These are phyloP conservation scores for Mythimna pallens DNA, from an alignment of 2,888 invertebrate species.

Conservation along the genomic window DNA sequence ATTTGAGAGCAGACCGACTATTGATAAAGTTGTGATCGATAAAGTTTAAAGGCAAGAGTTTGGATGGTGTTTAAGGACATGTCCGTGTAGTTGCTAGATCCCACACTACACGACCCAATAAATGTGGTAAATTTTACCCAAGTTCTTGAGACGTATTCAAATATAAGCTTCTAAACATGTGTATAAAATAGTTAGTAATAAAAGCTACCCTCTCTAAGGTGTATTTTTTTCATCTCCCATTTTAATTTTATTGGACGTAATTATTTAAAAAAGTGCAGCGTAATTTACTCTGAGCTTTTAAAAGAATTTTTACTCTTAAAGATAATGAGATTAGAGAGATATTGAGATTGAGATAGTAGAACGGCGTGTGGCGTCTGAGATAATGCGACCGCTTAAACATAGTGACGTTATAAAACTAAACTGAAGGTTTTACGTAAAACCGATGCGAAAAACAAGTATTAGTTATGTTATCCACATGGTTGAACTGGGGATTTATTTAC, in stretches of 20 bases:
- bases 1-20: constrained; percentile 71
- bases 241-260: constrained; percentile 38
- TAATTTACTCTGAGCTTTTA: constrained; percentile 29
- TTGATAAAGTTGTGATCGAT: constrained; percentile 87
- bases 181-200: constrained; percentile 2
- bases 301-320: constrained; percentile 37
- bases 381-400: constrained; percentile 38
- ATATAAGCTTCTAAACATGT: constrained; percentile 10
- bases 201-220: constrained; percentile 10
- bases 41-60: constrained; percentile 81
- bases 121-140: constrained; percentile 35
- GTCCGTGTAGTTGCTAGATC: constrained; percentile 50
- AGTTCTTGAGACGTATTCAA: constrained; percentile 5
- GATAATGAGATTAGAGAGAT: constrained; percentile 51
- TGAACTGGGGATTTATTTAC: background rate
- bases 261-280: constrained; percentile 43
- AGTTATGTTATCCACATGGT: background rate
- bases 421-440: constrained; percentile 2
- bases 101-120: constrained; percentile 31
- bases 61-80: constrained; percentile 65
- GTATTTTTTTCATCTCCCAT: constrained; percentile 25
- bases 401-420: constrained; percentile 33
- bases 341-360: constrained; percentile 48
- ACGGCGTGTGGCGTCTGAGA: constrained; percentile 26
- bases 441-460: background rate